Evolutionary conservation across 2,888 invertebrate genomes (phyloP), one percentile per base, ranked within the genome.

Genomic region (Hydroisotoma schaefferi): DNA sequence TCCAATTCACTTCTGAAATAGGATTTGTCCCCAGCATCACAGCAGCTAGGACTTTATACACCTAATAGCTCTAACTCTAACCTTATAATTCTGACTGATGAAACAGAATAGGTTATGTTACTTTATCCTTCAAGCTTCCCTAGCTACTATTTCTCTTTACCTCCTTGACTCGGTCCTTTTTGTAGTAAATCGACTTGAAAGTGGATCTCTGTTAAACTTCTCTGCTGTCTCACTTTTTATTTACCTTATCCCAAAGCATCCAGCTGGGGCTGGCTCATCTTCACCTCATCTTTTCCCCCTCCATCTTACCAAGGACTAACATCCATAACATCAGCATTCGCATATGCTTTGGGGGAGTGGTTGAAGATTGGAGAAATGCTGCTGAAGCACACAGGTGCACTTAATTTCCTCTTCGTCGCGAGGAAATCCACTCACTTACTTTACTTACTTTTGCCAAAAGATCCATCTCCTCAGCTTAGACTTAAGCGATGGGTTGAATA

Each of bases 1-100:
- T 65, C 67, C 64, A 67, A 67, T 67, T 67, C 64, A 62, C 38
- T 49, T 60, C 55, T 55, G 33, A 57, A 63, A 64, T 62, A 55
- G 59, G 58, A 62, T 62, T 61, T 55, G 55, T 54, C 52, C 46
- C 46, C 46, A 12, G 38, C 18, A 15, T 51, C 56, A 49, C 40
- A 48, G 43, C n/a, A 43, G 26, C n/a, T 37, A 22, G 22, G 18
- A 20, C 37, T 29, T 40, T 27, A 48, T 4, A 10, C 43, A 43
- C 43, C 43, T 43, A 23, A 20, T 40, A 29, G 28, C 27, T 51
- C 20, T 25, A 37, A 4, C 37, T 52, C 40, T 51, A 26, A 38
- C 44, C 20, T 12, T 10, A 33, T 10, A 33, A 15, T 33, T 33
- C 10, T 33, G 37, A 33, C 15, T 10, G n/a, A n/a, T n/a, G n/a